These are phyloP conservation scores for Drosophila algonquin DNA, from an alignment of 2,888 invertebrate species.

Conservation along the genomic window DNA sequence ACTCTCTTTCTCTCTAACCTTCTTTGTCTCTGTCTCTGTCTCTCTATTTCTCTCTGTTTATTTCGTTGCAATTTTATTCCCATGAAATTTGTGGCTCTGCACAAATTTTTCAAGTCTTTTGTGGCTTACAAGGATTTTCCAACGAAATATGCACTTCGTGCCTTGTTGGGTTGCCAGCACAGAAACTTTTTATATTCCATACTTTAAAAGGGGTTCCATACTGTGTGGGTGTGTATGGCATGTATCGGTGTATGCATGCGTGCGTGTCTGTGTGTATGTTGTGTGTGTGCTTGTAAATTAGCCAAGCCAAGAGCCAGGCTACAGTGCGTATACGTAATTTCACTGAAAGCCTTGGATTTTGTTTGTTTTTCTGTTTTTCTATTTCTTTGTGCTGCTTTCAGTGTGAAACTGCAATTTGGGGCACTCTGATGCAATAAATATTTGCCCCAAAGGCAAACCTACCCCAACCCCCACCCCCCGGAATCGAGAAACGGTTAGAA, in stretches of 20 bases:
- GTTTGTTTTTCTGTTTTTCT: conserved; percentile 28
- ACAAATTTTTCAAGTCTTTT: conserved; percentile 77
- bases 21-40: conserved; percentile 2
- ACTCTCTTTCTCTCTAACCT: not conserved
- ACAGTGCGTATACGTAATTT: conserved; percentile 67
- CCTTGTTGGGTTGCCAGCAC: conserved; percentile 45
- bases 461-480: too few relatives aligned
- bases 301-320: conserved; percentile 24
- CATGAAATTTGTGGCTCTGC: conserved; percentile 72
- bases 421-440: conserved; percentile 33
- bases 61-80: conserved; percentile 77
- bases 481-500: not conserved
- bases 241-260: not conserved
- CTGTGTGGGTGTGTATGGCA: not conserved
- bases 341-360: conserved; percentile 43
- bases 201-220: conserved; percentile 39
- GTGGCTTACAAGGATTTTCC: conserved; percentile 76
- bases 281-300: conserved; percentile 57
- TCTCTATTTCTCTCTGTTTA: conserved; percentile 57
- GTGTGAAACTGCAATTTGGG: conserved; percentile 42
- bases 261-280: not conserved
- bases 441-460: not conserved
- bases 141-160: conserved; percentile 51
- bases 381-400: conserved; percentile 5
- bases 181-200: conserved; percentile 66